Conservation (phyloP, 2,888 invertebrate genomes). For the Dryococelus australis region DNA sequence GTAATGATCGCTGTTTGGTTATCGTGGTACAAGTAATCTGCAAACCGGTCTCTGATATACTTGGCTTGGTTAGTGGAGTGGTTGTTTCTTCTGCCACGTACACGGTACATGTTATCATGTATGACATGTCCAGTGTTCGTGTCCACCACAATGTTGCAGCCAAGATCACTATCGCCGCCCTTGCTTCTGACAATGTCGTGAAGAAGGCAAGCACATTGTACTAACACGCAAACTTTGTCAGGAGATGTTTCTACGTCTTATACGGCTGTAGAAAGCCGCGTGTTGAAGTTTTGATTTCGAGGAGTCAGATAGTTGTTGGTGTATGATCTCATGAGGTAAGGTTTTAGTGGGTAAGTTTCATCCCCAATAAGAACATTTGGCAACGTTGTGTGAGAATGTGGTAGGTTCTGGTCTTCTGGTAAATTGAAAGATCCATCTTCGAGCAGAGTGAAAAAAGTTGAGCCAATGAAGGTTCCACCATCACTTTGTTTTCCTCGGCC, state of each 20-base stretch:
- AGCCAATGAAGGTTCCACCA: background rate
- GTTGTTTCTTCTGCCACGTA: background rate
- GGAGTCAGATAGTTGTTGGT: background rate
- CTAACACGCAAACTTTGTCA: background rate
- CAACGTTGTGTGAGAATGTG: background rate
- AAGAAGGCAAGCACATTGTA: constrained; percentile 17
- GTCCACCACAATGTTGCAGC: background rate
- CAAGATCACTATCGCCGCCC: background rate
- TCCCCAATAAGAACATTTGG: background rate
- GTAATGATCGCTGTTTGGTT: too few relatives aligned
- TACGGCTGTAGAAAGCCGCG: background rate
- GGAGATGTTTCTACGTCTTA: background rate
- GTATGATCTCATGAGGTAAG: background rate
- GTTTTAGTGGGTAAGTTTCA: background rate
- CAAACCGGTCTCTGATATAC: background rate
- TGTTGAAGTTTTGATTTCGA: background rate
- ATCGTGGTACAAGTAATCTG: background rate
- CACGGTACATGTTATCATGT: too few relatives aligned
- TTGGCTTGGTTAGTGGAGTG: background rate
- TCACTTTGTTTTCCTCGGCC: constrained; percentile 17
- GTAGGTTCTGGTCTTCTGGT: background rate
- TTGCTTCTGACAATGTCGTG: too few relatives aligned
- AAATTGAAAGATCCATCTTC: background rate
- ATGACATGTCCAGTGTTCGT: too few relatives aligned
- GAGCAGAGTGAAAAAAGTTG: background rate